These are phyloP conservation scores for Pogona vitticeps DNA, from an alignment of 2,113 vertebrate genomes.

Conservation along the genomic window DNA sequence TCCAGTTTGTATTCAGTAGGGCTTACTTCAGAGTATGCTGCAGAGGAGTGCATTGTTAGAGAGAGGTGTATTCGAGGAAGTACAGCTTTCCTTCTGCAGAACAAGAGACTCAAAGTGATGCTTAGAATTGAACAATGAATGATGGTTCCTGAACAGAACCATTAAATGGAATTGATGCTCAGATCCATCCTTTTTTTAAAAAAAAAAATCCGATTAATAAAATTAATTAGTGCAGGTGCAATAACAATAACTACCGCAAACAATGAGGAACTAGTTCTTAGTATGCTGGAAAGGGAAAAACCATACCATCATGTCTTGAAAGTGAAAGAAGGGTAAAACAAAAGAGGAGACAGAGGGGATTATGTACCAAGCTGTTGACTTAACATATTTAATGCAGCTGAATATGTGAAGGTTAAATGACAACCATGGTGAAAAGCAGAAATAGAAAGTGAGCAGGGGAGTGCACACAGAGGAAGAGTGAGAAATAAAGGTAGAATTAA, in stretches of 20 bases:
- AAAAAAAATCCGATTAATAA: slow-evolving; percentile 15
- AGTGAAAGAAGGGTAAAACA: slow-evolving; percentile 35
- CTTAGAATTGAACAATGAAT: not conserved
- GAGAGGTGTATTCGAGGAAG: not conserved
- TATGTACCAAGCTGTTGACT: slow-evolving; percentile 36
- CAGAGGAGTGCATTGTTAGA: not conserved
- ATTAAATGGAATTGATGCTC: not conserved
- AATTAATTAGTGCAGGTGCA: slow-evolving; percentile 27
- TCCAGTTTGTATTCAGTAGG: not conserved
- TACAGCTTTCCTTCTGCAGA: not conserved
- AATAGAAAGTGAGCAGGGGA: not conserved
- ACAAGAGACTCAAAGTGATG: not conserved
- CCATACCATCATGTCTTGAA: slow-evolving; percentile 12
- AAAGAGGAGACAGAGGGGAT: slow-evolving; percentile 21
- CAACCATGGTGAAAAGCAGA: slow-evolving; percentile 14
- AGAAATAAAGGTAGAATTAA: slow-evolving; percentile 38
- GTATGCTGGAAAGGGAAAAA: slow-evolving; percentile 21
- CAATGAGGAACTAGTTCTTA: slow-evolving; percentile 24
- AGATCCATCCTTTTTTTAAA: not conserved
- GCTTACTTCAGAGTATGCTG: not conserved
- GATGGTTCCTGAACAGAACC: not conserved
- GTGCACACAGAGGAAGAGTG: not conserved
- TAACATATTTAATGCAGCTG: slow-evolving; percentile 42
- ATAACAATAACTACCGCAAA: slow-evolving; percentile 30
- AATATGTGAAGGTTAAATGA: slow-evolving; percentile 58